A percentile compares a stretch with the other conserved stretches of the same genome.
Evolutionary conservation across 2,797 vertebrate genomes (phyloP).

Genomic region (Epinephelus awoara): DNA sequence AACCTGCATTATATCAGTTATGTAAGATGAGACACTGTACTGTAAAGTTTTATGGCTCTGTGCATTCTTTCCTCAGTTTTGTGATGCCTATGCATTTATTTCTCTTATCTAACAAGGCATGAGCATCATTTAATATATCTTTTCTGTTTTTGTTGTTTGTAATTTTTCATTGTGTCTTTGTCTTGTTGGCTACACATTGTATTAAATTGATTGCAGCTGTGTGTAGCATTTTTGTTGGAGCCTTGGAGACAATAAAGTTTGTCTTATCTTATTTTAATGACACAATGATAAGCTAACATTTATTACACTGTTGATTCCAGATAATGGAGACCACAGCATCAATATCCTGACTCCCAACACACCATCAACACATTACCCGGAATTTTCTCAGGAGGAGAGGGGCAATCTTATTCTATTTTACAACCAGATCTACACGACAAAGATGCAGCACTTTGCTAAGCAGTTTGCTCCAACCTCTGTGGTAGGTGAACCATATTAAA

Average conservation of each 20-base stretch:
- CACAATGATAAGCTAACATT: neutral
- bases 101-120: too few relatives aligned
- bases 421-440: slow-evolving; percentile 86
- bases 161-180: too few relatives aligned
- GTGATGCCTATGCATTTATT: too few relatives aligned
- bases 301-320: slow-evolving; percentile 34
- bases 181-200: too few relatives aligned
- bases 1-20: neutral
- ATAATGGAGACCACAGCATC: slow-evolving; percentile 71
- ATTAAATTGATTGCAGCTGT: too few relatives aligned
- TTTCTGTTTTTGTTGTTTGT: too few relatives aligned
- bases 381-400: slow-evolving; percentile 80
- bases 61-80: too few relatives aligned
- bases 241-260: too few relatives aligned
- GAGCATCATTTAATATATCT: too few relatives aligned
- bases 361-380: slow-evolving; percentile 82
- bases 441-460: slow-evolving; percentile 85
- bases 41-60: neutral
- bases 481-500: slow-evolving; percentile 35
- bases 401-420: slow-evolving; percentile 91
- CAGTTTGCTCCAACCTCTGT: slow-evolving; percentile 80
- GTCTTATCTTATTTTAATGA: neutral
- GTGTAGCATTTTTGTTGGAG: too few relatives aligned
- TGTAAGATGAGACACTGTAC: neutral
- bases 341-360: slow-evolving; percentile 84